Conservation (phyloP, 1,140 invertebrate species). For the Bombus terrestris region DNA sequence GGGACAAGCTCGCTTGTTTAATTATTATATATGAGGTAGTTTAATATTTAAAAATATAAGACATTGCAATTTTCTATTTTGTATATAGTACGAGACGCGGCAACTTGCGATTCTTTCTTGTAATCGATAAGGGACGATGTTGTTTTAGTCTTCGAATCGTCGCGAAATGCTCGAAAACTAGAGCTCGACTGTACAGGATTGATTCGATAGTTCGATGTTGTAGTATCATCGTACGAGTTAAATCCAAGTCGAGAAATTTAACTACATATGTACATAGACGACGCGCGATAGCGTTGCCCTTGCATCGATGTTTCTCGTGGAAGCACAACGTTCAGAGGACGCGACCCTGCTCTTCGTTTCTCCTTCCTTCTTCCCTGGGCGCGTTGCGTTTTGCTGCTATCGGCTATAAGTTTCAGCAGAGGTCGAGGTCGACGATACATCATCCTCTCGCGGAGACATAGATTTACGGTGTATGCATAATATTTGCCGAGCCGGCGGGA, state of each 20-base stretch:
- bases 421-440: slow-evolving; percentile 79
- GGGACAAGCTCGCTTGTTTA: too few species aligned
- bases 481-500: slow-evolving; percentile 79
- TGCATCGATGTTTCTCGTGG: slow-evolving; percentile 37
- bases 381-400: slow-evolving; percentile 20
- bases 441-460: slow-evolving; percentile 76
- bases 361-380: slow-evolving; percentile 9
- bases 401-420: slow-evolving; percentile 75
- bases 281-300: slow-evolving; percentile 37
- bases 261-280: neutral
- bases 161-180: neutral
- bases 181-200: neutral
- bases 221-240: slow-evolving; percentile 29
- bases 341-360: slow-evolving; percentile 36
- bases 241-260: slow-evolving; percentile 56
- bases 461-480: slow-evolving; percentile 80
- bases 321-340: slow-evolving; percentile 22
- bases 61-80: neutral
- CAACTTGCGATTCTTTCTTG: too few species aligned
- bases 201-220: slow-evolving; percentile 26
- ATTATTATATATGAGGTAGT: neutral
- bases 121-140: neutral
- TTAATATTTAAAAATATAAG: neutral
- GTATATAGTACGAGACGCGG: too few species aligned
- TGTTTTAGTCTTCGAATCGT: neutral